Evolutionary conservation across 2,888 invertebrate species (phyloP).

Genomic region (Dusona sp.): DNA sequence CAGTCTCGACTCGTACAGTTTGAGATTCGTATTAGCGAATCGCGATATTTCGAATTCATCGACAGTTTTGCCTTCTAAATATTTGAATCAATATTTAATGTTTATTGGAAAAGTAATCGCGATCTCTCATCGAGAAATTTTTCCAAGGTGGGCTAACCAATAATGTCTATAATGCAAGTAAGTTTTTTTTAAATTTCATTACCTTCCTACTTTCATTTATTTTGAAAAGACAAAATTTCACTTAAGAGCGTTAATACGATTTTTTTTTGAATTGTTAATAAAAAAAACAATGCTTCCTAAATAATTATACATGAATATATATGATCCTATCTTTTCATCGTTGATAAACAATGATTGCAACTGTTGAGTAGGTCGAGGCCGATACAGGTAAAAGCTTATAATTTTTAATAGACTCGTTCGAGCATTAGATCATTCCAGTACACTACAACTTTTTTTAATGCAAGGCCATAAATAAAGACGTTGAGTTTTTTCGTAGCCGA

Average conservation of each 20-base stretch:
- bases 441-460: not conserved
- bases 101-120: not conserved
- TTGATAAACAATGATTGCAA: constrained; percentile 57
- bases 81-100: constrained; percentile 44
- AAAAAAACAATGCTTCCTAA: constrained; percentile 1
- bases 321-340: constrained; percentile 27
- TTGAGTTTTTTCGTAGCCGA: not conserved
- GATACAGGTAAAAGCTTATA: constrained; percentile 14
- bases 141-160: not conserved
- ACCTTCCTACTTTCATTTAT: not conserved
- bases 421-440: constrained; percentile 53
- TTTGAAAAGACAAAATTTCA: not conserved
- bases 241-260: not conserved
- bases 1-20: constrained; percentile 15
- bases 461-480: not conserved
- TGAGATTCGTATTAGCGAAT: constrained; percentile 55
- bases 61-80: constrained; percentile 34
- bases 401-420: constrained; percentile 48
- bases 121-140: not conserved
- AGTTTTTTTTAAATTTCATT: not conserved
- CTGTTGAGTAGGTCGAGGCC: constrained; percentile 63
- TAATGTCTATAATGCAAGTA: not conserved
- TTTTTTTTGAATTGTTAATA: not conserved
- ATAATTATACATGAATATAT: not conserved
- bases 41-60: constrained; percentile 11